Conservation (phyloP, 2,113 vertebrate genomes). For the Planiliza haematocheilus region DNA sequence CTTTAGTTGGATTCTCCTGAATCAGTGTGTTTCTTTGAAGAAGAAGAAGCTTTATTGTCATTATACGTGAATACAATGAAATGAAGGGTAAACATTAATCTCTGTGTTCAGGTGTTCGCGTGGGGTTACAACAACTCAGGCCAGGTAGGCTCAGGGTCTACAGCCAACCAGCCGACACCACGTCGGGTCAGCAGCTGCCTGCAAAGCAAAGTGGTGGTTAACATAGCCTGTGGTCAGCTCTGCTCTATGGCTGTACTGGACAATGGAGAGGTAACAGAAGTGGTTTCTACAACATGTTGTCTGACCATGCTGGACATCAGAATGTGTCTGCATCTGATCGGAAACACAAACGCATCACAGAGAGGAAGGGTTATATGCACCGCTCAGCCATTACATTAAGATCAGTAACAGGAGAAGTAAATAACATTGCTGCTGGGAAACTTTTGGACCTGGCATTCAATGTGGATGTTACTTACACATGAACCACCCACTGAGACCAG, state of each 20-base stretch:
- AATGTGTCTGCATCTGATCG: no score
- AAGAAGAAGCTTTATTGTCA: no score
- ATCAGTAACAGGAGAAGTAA: no score
- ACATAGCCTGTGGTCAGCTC: constrained; percentile 96
- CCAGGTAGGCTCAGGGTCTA: constrained; percentile 97
- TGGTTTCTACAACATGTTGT: not conserved
- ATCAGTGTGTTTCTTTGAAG: not conserved
- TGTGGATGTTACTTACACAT: no score
- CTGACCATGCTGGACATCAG: no score
- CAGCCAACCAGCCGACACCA: constrained; percentile 95
- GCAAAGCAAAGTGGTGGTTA: constrained; percentile 93
- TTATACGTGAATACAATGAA: no score
- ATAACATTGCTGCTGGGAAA: no score
- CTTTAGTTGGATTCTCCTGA: not conserved
- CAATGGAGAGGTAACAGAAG: constrained; percentile 90
- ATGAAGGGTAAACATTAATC: not conserved
- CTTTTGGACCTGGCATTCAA: no score
- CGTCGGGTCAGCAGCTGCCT: constrained; percentile 94
- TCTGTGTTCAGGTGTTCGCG: constrained; percentile 89
- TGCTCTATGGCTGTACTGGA: constrained; percentile 97
- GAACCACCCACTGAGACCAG: no score
- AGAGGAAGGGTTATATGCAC: no score
- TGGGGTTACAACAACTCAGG: constrained; percentile 99
- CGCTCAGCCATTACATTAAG: no score
- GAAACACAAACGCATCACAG: no score